Conservation (phyloP, 1,140 invertebrate species). For the Sweltsa coloradensis region DNA sequence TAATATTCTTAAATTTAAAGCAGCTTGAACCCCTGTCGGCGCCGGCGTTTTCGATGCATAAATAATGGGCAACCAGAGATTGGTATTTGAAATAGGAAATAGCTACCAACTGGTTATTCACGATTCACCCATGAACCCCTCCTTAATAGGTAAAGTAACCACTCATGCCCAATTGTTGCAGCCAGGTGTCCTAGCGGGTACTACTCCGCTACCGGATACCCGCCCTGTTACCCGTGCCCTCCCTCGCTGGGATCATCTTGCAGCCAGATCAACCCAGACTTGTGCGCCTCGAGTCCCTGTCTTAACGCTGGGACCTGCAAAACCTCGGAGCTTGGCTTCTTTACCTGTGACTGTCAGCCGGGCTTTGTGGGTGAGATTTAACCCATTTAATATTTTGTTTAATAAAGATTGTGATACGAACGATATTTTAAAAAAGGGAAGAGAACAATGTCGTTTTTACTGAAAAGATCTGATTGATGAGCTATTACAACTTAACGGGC, state of each 20-base stretch:
- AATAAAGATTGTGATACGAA: neutral
- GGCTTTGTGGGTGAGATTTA: slow-evolving; percentile 29
- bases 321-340: slow-evolving; percentile 23
- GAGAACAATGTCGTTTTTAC: no score
- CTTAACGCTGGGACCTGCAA: slow-evolving; percentile 34
- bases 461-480: no score
- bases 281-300: slow-evolving; percentile 29
- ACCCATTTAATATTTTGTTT: neutral
- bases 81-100: no score
- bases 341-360: slow-evolving; percentile 29
- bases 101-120: no score
- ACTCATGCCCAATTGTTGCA: slow-evolving; percentile 20
- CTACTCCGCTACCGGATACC: slow-evolving; percentile 33
- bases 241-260: slow-evolving; percentile 21
- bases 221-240: slow-evolving; percentile 37
- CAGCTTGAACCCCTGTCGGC: no score
- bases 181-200: slow-evolving; percentile 30
- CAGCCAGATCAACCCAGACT: slow-evolving; percentile 18
- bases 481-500: no score
- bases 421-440: no score
- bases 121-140: no score
- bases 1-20: no score
- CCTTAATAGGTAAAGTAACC: no score
- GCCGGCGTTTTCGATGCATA: no score
- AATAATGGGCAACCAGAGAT: no score